phyloP scores from a whole-genome alignment of 1,140 invertebrate species.

The Ips typographus region DNA sequence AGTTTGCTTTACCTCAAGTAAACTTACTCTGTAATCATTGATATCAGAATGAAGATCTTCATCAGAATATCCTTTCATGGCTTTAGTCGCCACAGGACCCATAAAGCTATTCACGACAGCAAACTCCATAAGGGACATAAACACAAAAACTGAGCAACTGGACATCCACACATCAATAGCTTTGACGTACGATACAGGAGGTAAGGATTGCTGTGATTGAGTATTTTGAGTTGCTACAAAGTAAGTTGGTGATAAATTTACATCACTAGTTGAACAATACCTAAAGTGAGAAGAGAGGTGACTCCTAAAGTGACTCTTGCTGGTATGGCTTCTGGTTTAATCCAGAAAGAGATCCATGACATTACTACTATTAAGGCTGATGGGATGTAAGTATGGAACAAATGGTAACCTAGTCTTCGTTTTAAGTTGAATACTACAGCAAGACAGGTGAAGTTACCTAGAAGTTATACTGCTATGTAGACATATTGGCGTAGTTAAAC shows the following conservation, averaged over 20 bases:
- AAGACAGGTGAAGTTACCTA: conserved; percentile 85
- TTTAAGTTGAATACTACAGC: conserved; percentile 82
- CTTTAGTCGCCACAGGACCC: conserved; percentile 83
- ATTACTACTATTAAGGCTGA: conserved; percentile 88
- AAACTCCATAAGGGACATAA: conserved; percentile 90
- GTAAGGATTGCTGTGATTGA: conserved; percentile 85
- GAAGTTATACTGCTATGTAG: conserved; percentile 21
- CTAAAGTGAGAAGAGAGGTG: conserved; percentile 78
- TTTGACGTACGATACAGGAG: conserved; percentile 88
- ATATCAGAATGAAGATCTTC: conserved; percentile 74
- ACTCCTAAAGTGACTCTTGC: conserved; percentile 79
- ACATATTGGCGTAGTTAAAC: background rate
- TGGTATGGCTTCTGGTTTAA: conserved; percentile 87
- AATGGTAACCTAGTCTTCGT: conserved; percentile 81
- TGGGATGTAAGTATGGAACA: conserved; percentile 90
- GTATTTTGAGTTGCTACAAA: conserved; percentile 81
- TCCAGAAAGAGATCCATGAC: conserved; percentile 94
- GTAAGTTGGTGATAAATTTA: conserved; percentile 1
- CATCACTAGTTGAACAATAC: conserved; percentile 51
- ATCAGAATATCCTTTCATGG: conserved; percentile 88
- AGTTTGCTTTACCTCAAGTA: conserved; percentile 3
- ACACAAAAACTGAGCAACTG: conserved; percentile 89
- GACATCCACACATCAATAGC: conserved; percentile 95
- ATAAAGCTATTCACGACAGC: conserved; percentile 91
- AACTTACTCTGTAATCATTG: conserved; percentile 71